Conservation (phyloP, 2,797 vertebrate species). For the Chelonia mydas region DNA sequence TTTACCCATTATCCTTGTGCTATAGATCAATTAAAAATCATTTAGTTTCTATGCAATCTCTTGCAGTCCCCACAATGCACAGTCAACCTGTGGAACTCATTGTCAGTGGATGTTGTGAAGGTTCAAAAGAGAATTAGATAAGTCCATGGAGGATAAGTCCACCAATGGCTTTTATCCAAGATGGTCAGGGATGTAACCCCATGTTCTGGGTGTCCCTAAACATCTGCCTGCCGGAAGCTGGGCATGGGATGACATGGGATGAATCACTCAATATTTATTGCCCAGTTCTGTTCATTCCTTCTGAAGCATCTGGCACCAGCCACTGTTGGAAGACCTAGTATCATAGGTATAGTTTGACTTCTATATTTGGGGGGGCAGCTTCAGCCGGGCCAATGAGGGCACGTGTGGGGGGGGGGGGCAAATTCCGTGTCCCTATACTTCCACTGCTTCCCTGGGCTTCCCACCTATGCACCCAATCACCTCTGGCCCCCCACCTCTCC, state of each 20-base stretch:
- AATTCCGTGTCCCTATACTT: too few species aligned
- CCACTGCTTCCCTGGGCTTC: too few species aligned
- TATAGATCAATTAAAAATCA: constrained; percentile 1
- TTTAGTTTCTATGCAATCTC: background rate
- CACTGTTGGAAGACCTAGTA: background rate
- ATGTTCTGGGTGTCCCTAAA: background rate
- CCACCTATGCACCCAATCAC: too few species aligned
- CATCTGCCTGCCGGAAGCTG: background rate
- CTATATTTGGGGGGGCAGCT: too few species aligned
- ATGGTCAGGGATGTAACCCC: background rate
- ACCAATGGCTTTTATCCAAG: background rate
- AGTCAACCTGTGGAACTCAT: background rate
- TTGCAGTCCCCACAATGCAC: background rate
- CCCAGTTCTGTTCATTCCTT: background rate
- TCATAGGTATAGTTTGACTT: too few species aligned
- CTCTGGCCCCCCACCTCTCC: too few species aligned
- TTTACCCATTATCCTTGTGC: background rate
- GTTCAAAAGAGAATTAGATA: background rate
- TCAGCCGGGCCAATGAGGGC: too few species aligned
- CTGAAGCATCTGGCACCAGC: background rate
- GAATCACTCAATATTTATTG: background rate
- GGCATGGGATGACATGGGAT: background rate
- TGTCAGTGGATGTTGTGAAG: background rate
- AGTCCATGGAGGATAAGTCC: background rate
- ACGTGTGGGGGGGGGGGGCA: too few species aligned